Evolutionary conservation across 2,797 vertebrate genomes (phyloP), one percentile per base, ranked within the genome.

Genomic region (Esox lucius): DNA sequence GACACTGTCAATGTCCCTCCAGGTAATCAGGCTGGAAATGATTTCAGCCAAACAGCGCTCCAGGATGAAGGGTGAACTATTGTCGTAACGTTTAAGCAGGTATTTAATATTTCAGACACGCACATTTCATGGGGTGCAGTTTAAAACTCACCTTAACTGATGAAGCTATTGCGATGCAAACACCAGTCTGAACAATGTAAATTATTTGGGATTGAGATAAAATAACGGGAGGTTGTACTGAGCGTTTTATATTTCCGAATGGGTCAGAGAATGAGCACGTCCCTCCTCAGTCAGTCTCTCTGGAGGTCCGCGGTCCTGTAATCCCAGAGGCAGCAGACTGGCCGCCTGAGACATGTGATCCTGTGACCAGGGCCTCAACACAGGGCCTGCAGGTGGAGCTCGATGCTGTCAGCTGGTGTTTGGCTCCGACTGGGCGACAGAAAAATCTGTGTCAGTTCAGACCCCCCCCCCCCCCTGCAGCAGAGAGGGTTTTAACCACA

Each of bases 341-440:
- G 17, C 49, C 17, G 49, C 19, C 66, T 3, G 22, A 26, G 56
- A 49, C 9, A 49, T 16, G 48, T 49, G 48, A 2, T 65, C 26
- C 62, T 65, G 6, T 12, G 62, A 65, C 24, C 17, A 28, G 11
- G 26, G 24, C 24, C 24, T 11, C 28, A 13, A 13, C 26, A 13
- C n/a, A 39, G 35, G 19, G 67, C 19, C 67, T 78, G 33, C 77
- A 24, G 85, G 83, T 83, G 83, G 85, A 71, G 67, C 79, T 77
- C 84, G 83, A 87, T 86, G 84, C 82, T 87, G 83, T 87, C 83
- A 86, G 78, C 59, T n/a, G 59, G 1, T n/a, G 68, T 85, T 85
- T 85, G 78, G 77, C 81, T 85, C 22, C 84, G 72, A 62, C 78
- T 65, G 74, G 77, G 83, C 70, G 69, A 82, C 39, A 79, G 74